phyloP scores from a whole-genome alignment of 2,113 vertebrate species.

The Dascyllus trimaculatus region DNA sequence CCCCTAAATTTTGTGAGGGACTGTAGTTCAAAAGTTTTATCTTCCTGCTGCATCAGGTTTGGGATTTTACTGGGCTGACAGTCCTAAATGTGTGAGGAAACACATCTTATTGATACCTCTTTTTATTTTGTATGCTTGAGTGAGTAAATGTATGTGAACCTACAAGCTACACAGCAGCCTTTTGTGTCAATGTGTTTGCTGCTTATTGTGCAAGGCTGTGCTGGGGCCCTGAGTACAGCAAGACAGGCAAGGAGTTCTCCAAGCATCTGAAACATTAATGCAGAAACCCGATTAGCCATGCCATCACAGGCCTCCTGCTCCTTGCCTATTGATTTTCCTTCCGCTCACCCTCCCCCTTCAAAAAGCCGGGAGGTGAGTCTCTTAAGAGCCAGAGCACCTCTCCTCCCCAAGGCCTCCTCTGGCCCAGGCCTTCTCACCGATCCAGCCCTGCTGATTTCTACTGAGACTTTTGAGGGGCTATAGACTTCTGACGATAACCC shows the following conservation, averaged over 20 bases:
- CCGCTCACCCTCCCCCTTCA: constrained; percentile 73
- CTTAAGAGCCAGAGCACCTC: constrained; percentile 77
- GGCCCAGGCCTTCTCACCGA: constrained; percentile 67
- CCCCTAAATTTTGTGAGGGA: not conserved
- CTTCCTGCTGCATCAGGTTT: not conserved
- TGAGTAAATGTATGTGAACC: constrained; percentile 29
- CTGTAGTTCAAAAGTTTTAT: not conserved
- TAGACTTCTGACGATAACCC: constrained; percentile 75
- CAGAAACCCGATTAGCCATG: constrained; percentile 84
- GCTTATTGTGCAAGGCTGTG: constrained; percentile 62
- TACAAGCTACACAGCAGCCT: constrained; percentile 4
- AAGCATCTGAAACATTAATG: constrained; percentile 87
- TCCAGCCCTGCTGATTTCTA: constrained; percentile 75
- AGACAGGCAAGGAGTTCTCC: constrained; percentile 69
- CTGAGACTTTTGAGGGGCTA: constrained; percentile 71
- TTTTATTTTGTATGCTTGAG: constrained; percentile 1
- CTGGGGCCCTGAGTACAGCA: constrained; percentile 59
- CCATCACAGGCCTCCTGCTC: constrained; percentile 84
- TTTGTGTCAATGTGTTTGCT: constrained; percentile 57
- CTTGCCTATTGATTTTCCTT: constrained; percentile 87
- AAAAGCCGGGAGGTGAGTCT: constrained; percentile 79
- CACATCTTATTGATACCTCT: not conserved
- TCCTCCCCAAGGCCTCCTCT: constrained; percentile 77
- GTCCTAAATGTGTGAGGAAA: constrained; percentile 3
- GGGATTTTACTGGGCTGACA: not conserved